Conservation (phyloP, 2,797 vertebrate species). For the Gallinago nigripennis region DNA sequence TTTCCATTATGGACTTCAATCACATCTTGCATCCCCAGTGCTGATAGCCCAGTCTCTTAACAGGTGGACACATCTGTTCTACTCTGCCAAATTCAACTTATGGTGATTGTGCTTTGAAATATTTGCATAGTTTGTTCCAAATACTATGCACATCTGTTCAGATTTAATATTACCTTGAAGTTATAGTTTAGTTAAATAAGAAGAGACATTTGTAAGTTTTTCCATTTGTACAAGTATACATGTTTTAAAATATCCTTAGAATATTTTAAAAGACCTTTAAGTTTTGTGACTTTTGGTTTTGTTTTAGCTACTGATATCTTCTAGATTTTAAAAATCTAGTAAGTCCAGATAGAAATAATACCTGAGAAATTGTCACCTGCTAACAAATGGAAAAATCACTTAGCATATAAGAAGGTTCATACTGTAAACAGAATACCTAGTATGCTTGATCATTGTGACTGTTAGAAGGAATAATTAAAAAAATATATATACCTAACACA, state of each 20-base stretch:
- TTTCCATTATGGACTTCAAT: conserved; percentile 32
- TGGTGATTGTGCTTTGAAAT: conserved; percentile 61
- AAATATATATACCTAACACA: not conserved
- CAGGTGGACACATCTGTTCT: conserved; percentile 77
- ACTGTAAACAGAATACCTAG: not conserved
- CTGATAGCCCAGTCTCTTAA: conserved; percentile 53
- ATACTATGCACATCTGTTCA: conserved; percentile 67
- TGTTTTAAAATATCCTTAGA: not conserved
- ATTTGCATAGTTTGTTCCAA: conserved; percentile 63
- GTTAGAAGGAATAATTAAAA: not conserved
- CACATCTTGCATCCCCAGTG: conserved; percentile 57
- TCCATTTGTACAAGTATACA: not conserved
- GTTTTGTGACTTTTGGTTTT: not conserved
- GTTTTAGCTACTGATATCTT: not conserved
- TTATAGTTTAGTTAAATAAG: conserved; percentile 41
- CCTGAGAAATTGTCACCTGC: not conserved
- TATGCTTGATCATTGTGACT: not conserved
- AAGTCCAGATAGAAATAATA: not conserved
- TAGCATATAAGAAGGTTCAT: not conserved
- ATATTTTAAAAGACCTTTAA: not conserved
- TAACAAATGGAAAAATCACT: not conserved
- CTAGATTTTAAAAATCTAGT: not conserved
- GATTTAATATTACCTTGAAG: conserved; percentile 57
- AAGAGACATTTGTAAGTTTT: not conserved
- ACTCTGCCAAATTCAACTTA: conserved; percentile 65